phyloP scores from a whole-genome alignment of 2,113 vertebrate genomes.

The Nothocercus nigrocapillus region DNA sequence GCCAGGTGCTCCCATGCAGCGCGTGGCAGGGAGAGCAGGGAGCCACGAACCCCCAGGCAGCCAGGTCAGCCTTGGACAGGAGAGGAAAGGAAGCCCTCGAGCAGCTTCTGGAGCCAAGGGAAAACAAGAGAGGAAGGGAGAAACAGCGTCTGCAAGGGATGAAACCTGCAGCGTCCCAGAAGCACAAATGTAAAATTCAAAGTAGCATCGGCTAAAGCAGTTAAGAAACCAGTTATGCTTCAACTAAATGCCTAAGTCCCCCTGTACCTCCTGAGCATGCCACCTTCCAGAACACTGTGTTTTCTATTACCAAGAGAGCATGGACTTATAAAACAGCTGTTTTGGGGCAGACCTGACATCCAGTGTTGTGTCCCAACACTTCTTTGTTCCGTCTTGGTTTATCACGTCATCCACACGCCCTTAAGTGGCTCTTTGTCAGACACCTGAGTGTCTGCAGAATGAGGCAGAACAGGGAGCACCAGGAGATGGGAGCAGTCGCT shows the following conservation, averaged over 20 bases:
- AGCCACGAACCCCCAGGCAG: conserved; percentile 7
- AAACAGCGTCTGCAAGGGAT: background rate
- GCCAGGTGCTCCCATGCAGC: conserved; percentile 31
- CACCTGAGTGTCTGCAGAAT: background rate
- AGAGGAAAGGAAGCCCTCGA: conserved; percentile 8
- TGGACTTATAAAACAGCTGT: background rate
- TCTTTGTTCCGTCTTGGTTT: background rate
- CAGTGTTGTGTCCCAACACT: conserved; percentile 56
- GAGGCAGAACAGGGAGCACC: background rate
- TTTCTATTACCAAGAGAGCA: background rate
- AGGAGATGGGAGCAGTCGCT: background rate
- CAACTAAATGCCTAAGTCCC: background rate
- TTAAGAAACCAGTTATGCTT: background rate
- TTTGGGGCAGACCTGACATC: conserved; percentile 12
- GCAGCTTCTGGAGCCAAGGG: background rate
- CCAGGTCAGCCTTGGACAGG: conserved; percentile 7
- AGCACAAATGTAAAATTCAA: background rate
- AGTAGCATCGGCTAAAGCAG: background rate
- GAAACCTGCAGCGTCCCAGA: background rate
- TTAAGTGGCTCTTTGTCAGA: conserved; percentile 20
- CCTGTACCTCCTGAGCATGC: background rate
- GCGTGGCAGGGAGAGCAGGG: background rate
- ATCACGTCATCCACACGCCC: background rate
- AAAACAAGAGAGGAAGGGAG: background rate
- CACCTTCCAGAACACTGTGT: background rate